A percentile compares a stretch with the other conserved stretches of the same genome.
Evolutionary conservation across 2,113 vertebrate genomes (phyloP).

Genomic region (Ursus arctos): DNA sequence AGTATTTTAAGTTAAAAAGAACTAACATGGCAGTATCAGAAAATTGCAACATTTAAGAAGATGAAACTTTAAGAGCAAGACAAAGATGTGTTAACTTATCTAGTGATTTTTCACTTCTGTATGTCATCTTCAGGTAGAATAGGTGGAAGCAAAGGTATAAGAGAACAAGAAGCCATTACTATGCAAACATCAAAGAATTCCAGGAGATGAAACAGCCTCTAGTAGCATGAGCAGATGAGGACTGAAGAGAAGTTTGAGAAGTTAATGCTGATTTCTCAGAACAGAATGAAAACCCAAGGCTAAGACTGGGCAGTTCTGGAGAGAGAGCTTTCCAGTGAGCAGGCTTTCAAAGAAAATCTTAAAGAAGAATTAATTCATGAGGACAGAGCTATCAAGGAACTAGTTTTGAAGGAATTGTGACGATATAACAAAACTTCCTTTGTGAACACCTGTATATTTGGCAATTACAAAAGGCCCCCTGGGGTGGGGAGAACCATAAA

Average conservation of each 20-base stretch:
- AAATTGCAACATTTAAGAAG: neutral
- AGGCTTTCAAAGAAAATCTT: neutral
- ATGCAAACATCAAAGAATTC: neutral
- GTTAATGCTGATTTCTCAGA: neutral
- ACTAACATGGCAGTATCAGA: neutral
- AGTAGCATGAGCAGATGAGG: neutral
- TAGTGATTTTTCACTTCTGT: neutral
- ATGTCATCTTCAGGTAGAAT: neutral
- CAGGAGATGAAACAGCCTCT: neutral
- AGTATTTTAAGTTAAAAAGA: neutral
- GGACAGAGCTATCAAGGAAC: neutral
- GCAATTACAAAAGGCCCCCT: neutral
- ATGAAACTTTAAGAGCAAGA: constrained; percentile 1
- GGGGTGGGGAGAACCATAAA: neutral
- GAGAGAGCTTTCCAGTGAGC: neutral
- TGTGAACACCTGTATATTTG: neutral
- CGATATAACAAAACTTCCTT: neutral
- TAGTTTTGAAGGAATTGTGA: neutral
- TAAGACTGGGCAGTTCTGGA: neutral
- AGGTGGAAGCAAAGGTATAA: neutral
- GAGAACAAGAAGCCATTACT: neutral
- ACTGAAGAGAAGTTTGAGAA: neutral
- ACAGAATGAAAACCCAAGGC: neutral
- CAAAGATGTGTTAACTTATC: neutral
- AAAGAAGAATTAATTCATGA: neutral